phyloP scores from a whole-genome alignment of 92 coral and sea anemone genomes.

The Ricordea florida region DNA sequence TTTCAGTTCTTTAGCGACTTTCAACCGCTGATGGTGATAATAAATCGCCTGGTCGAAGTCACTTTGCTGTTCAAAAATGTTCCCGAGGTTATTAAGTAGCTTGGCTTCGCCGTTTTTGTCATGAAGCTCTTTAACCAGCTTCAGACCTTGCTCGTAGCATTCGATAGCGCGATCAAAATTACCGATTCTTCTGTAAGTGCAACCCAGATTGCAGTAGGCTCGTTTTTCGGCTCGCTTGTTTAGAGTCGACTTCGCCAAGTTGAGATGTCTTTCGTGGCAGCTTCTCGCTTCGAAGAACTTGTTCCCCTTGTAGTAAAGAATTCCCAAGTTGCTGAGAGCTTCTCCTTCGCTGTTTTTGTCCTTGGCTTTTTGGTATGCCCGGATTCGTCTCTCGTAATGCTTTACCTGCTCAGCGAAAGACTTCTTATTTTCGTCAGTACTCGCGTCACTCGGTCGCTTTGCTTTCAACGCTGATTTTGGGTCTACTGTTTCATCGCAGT shows the following conservation, averaged over 20 bases:
- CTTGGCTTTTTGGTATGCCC: constrained; percentile 79
- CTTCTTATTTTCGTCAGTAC: constrained; percentile 11
- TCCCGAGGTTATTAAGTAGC: constrained; percentile 92
- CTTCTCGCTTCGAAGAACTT: constrained; percentile 77
- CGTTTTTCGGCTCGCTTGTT: constrained; percentile 77
- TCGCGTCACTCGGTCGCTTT: neutral
- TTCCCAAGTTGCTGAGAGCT: constrained; percentile 87
- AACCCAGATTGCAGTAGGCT: constrained; percentile 94
- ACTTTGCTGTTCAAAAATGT: constrained; percentile 81
- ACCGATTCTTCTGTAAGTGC: constrained; percentile 82
- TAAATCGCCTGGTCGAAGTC: constrained; percentile 91
- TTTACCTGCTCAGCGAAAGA: constrained; percentile 77
- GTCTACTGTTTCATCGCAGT: too few species aligned
- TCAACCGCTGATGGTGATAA: constrained; percentile 77
- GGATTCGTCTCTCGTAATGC: constrained; percentile 69
- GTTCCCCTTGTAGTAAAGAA: constrained; percentile 86
- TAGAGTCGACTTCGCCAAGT: constrained; percentile 59
- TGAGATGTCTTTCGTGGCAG: constrained; percentile 89
- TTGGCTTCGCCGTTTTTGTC: constrained; percentile 94
- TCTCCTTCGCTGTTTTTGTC: constrained; percentile 83
- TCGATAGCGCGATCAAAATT: constrained; percentile 85
- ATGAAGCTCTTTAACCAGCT: constrained; percentile 72
- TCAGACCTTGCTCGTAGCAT: constrained; percentile 91
- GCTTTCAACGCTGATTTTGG: neutral
- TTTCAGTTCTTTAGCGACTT: constrained; percentile 85